Evolutionary conservation across 1,140 invertebrate genomes (phyloP), one percentile per base, ranked within the genome.

Genomic region (Zaprionus ghesquierei): DNA sequence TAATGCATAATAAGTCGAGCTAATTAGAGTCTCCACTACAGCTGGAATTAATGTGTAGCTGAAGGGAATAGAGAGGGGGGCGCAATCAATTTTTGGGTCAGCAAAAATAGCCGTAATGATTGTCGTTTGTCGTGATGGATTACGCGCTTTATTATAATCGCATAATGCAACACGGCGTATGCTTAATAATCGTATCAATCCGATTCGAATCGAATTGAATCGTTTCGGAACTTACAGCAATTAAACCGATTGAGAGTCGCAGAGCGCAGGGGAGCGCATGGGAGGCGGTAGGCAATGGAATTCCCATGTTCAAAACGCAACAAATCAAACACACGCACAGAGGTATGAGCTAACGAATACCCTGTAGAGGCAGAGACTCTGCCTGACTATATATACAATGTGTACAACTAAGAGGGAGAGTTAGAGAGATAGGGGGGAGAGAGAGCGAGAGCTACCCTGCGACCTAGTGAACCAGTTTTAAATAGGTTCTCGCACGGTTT

Each of bases 91-190:
- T 46, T 12, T 41, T 41, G n/a, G n/a, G 18, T 27, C 9, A 35
- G 33, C 20, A 12, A 22, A 64, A 64, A 64, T 50, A 10, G 15
- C 13, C 15, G 27, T 9, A n/a, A n/a, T 18, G 38, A 33, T 58
- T 41, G 35, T 41, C 13, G n/a, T 25, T 58, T 58, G 3, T 23
- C 35, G 31, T 20, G 27, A 15, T 20, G 51, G 18, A 56, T 70
- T 50, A 27, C 29, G 31, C 38, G 55, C 41, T 58, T 65, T 31
- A 53, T 53, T 65, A 41, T 58, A 71, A 71, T 65, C 44, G 62
- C 44, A 65, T 65, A 71, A 58, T 23, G 69, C 55, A 56, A 25
- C 20, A 22, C 13, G 29, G 29, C 46, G 46, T 35, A 58, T 44
- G n/a, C 46, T 61, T 51, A 62, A 62, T 62, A 18, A 6, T 15